These are phyloP conservation scores for Celastrina argiolus DNA, from an alignment of 2,888 invertebrate genomes.

Conservation along the genomic window DNA sequence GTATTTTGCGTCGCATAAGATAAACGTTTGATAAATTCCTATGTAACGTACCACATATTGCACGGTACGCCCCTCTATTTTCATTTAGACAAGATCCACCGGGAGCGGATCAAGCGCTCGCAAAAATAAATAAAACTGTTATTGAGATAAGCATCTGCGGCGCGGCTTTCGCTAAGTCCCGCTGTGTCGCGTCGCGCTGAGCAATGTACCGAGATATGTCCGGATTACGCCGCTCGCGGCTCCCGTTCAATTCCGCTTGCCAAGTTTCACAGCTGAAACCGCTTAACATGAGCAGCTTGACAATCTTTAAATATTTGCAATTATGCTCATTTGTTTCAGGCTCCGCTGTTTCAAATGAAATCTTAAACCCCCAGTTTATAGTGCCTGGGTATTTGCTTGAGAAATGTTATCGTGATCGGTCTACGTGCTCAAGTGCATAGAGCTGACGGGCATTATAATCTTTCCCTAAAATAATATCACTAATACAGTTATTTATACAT, in stretches of 20 bases:
- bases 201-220: constrained; percentile 75
- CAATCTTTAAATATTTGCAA: constrained; percentile 37
- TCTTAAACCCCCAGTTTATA: neutral
- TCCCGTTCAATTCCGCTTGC: constrained; percentile 56
- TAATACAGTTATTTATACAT: neutral
- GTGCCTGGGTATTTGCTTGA: neutral
- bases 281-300: constrained; percentile 47
- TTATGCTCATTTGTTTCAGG: constrained; percentile 15
- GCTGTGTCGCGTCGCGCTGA: constrained; percentile 73
- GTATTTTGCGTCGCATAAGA: constrained; percentile 25
- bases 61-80: constrained; percentile 57
- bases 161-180: constrained; percentile 75
- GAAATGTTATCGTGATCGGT: neutral
- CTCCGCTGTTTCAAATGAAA: neutral
- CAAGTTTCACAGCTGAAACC: constrained; percentile 64
- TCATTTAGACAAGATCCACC: constrained; percentile 65
- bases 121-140: constrained; percentile 79
- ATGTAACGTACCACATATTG: constrained; percentile 28
- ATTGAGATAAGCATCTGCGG: constrained; percentile 77
- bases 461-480: neutral
- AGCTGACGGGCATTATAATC: neutral
- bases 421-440: neutral
- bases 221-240: constrained; percentile 65
- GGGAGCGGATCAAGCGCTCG: constrained; percentile 70
- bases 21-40: constrained; percentile 22